These are phyloP conservation scores for Candidula unifasciata DNA, from an alignment of 2,888 invertebrate species.

Conservation along the genomic window DNA sequence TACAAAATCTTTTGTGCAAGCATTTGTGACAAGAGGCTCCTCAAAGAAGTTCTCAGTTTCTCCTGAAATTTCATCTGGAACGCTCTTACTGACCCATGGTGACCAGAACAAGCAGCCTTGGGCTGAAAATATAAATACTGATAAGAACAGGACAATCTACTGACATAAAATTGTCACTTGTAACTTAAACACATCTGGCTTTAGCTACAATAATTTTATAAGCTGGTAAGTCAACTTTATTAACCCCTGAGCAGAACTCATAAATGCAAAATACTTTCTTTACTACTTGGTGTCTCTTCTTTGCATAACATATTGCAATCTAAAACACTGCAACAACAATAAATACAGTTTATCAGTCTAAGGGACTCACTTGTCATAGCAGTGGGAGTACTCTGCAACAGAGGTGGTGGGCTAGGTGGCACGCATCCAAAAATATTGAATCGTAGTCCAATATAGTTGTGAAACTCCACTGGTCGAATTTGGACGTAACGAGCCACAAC, in stretches of 20 bases:
- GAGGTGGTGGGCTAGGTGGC: conserved; percentile 55
- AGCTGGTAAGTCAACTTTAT: too few relatives aligned
- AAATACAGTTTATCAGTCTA: too few relatives aligned
- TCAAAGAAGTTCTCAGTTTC: conserved; percentile 42
- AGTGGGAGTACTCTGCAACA: not conserved
- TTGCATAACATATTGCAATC: too few relatives aligned
- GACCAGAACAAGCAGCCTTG: conserved; percentile 67
- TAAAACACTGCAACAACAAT: too few relatives aligned
- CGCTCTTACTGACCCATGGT: conserved; percentile 66
- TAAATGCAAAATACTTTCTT: too few relatives aligned
- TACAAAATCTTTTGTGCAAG: conserved; percentile 41
- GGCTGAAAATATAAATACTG: conserved; percentile 20
- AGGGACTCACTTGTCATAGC: too few relatives aligned
- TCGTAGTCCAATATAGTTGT: conserved; percentile 63
- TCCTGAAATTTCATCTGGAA: conserved; percentile 40
- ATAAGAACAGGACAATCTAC: too few relatives aligned
- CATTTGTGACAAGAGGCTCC: conserved; percentile 32
- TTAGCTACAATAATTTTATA: too few relatives aligned
- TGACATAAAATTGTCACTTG: too few relatives aligned
- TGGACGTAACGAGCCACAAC: conserved; percentile 62
- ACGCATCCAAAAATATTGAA: conserved; percentile 68
- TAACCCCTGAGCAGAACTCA: too few relatives aligned
- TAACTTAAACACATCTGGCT: too few relatives aligned
- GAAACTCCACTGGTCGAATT: conserved; percentile 77
- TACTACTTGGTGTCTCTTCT: too few relatives aligned